These are phyloP conservation scores for Mesoligia furuncula DNA, from an alignment of 2,888 invertebrate species.

Conservation along the genomic window DNA sequence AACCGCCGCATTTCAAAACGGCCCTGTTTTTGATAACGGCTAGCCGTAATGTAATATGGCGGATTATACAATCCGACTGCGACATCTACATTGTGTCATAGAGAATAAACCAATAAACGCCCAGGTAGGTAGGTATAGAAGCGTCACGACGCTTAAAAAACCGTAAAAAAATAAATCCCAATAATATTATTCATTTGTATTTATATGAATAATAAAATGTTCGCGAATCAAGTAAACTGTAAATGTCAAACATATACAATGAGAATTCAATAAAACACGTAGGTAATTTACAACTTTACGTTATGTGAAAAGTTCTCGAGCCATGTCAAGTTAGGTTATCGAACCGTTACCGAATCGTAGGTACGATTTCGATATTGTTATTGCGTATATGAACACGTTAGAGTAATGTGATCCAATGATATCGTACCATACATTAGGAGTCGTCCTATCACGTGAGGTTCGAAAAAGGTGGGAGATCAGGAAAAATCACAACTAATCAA, in stretches of 20 bases:
- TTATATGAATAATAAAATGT: slow-evolving; percentile 28
- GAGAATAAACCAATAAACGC: background rate
- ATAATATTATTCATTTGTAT: slow-evolving; percentile 9
- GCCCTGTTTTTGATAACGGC: too few relatives aligned
- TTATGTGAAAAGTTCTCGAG: background rate
- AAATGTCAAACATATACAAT: slow-evolving; percentile 19
- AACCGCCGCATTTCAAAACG: too few relatives aligned
- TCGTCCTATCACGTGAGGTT: background rate
- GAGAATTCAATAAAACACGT: slow-evolving; percentile 7
- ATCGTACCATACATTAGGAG: slow-evolving; percentile 2
- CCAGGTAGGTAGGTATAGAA: too few relatives aligned
- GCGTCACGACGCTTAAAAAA: background rate
- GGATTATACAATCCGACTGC: too few relatives aligned
- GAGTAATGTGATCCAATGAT: slow-evolving; percentile 28
- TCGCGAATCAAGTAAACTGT: background rate
- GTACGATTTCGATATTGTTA: slow-evolving; percentile 11
- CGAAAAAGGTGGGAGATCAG: background rate
- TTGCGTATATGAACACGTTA: slow-evolving; percentile 8
- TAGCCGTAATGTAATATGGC: too few relatives aligned
- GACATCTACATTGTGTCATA: background rate
- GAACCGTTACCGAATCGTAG: slow-evolving; percentile 5
- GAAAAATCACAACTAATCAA: background rate
- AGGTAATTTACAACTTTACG: slow-evolving; percentile 6
- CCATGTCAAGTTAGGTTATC: slow-evolving; percentile 36
- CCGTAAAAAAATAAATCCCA: background rate